Base-by-base conservation (phyloP, 2,888 invertebrate species). In the Parnassius glacialis region DNA sequence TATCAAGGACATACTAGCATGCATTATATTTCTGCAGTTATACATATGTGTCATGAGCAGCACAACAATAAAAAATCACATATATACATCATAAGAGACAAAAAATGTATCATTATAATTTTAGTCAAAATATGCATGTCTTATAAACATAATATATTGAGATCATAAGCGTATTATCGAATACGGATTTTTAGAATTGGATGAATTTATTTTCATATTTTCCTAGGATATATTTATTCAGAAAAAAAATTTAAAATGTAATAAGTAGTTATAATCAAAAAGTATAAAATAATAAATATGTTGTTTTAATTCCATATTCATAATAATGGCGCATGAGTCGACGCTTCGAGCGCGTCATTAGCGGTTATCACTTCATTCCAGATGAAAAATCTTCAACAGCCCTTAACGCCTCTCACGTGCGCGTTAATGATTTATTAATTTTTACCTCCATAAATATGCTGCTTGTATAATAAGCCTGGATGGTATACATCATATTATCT, bases 301-400 rank as follows among this genome's bases (percentile, higher is more conserved):
- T 60, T 64, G 59, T 65, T 67, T 62, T 59, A 57, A 64, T 52
- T 65, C 61, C 62, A 57, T 57, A 59, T 47, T 69, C 68, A 69
- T 73, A 13, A 13, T 48, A 73, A 64, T 57, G 57, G 75, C 73
- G 78, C 84, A 86, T 90, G 90, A 90, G 88, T 86, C 86, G 79
- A 77, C 78, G 69, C 64, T 84, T 81, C 74, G 74, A 78, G 82
- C 74, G 74, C 76, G 88, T 89, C 91, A 90, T 90, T 91, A 91
- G 90, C 83, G 88, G 90, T 91, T 91, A 91, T 91, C 91, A 91
- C 91, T 91, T 85, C 90, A 90, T 91, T 91, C 91, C 91, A 83
- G 86, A 75, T 90, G 91, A 91, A 91, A 91, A 91, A 90, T 84
- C 86, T 89, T 91, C 87, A 91, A 91, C 90, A 86, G 84, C 85